These are phyloP conservation scores for Glaucopsyche alexis DNA, from an alignment of 2,888 invertebrate genomes.

Conservation along the genomic window DNA sequence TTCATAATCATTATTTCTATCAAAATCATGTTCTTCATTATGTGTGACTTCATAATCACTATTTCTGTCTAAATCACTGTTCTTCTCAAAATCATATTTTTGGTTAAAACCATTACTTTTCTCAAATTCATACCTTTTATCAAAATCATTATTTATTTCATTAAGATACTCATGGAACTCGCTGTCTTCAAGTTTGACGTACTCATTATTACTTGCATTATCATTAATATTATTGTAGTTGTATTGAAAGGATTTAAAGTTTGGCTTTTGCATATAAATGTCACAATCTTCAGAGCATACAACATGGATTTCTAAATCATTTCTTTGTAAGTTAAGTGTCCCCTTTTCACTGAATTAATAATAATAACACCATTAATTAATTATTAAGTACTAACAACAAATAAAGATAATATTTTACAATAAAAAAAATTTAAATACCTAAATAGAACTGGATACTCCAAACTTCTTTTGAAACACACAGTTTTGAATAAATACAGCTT, in stretches of 20 bases:
- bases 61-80: not conserved
- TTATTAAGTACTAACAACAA: conserved; percentile 6
- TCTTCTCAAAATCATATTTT: not conserved
- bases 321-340: conserved; percentile 58
- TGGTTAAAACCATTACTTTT: conserved; percentile 20
- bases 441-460: conserved; percentile 65
- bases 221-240: conserved; percentile 42
- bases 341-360: conserved; percentile 61
- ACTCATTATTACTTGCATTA: conserved; percentile 41
- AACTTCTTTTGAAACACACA: conserved; percentile 59
- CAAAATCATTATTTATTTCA: conserved; percentile 30
- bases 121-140: conserved; percentile 33
- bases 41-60: not conserved
- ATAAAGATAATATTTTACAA: no score
- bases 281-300: conserved; percentile 60
- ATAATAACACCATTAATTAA: not conserved
- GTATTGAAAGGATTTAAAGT: conserved; percentile 37
- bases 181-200: conserved; percentile 46
- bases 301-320: conserved; percentile 50
- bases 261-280: conserved; percentile 40
- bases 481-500: conserved; percentile 62
- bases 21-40: not conserved
- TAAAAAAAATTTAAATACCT: conserved; percentile 48
- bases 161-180: conserved; percentile 40
- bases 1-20: no score